phyloP scores from a whole-genome alignment of 2,888 invertebrate genomes.

The Teleiodes luculella region DNA sequence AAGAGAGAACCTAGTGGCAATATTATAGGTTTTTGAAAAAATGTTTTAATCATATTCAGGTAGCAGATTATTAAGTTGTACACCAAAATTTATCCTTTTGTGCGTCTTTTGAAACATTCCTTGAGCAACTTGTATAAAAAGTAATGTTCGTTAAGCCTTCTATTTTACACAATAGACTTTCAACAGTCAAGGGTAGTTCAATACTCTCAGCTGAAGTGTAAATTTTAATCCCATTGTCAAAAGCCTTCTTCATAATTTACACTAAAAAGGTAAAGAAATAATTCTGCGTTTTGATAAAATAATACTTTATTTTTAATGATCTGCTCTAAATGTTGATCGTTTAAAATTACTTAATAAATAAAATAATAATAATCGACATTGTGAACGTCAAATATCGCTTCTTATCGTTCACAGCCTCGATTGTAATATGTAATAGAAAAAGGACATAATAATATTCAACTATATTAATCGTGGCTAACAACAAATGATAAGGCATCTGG shows the following conservation, averaged over 20 bases:
- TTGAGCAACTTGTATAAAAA: not conserved
- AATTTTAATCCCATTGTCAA: constrained; percentile 50
- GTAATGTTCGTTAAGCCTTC: constrained; percentile 5
- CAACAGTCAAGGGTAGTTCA: not conserved
- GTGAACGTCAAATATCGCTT: no score
- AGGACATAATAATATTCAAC: constrained; percentile 17
- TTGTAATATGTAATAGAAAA: no score
- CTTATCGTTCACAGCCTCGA: no score
- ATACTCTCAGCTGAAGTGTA: constrained; percentile 40
- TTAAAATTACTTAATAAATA: no score
- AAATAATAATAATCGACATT: no score
- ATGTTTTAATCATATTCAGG: not conserved
- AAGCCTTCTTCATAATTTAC: not conserved
- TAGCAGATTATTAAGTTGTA: not conserved
- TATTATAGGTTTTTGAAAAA: no score
- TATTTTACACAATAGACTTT: constrained; percentile 2
- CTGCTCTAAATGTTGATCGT: no score
- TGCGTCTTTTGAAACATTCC: not conserved
- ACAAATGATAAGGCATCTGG: constrained; percentile 42
- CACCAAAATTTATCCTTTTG: not conserved
- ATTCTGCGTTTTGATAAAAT: not conserved
- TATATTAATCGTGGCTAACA: constrained; percentile 50
- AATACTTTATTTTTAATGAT: no score
- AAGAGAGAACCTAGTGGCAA: no score
- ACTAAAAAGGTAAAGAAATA: not conserved